A percentile compares a stretch with the other conserved stretches of the same genome.
phyloP scores from a whole-genome alignment of 2,797 vertebrate genomes.

The Eptatretus atami region DNA sequence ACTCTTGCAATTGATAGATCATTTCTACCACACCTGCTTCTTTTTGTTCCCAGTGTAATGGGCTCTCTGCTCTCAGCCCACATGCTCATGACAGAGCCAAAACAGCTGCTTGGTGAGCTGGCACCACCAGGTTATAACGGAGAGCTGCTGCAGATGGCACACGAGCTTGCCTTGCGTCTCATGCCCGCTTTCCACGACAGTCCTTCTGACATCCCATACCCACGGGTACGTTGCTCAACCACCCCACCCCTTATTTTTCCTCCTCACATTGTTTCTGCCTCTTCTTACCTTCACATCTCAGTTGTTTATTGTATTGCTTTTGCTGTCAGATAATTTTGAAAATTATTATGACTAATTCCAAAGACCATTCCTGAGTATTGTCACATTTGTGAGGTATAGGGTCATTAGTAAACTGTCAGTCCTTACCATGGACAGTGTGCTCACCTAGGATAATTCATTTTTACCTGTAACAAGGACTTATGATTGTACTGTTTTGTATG shows the following conservation, averaged over 20 bases:
- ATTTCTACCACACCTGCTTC: background rate
- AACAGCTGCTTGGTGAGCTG: conserved; percentile 68
- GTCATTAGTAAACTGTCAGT: too few relatives aligned
- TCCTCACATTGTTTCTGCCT: background rate
- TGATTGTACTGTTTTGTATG: too few relatives aligned
- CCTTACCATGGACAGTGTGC: too few relatives aligned
- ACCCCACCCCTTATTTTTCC: conserved; percentile 8
- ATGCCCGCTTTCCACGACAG: conserved; percentile 95
- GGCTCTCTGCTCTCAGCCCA: conserved; percentile 84
- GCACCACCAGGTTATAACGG: conserved; percentile 48
- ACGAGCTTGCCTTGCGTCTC: conserved; percentile 59
- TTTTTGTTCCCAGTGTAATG: conserved; percentile 27
- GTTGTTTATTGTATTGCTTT: background rate
- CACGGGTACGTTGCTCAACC: conserved; percentile 25
- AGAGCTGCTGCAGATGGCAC: conserved; percentile 65
- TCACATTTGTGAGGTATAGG: too few relatives aligned
- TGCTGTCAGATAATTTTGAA: background rate
- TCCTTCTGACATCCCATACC: conserved; percentile 70
- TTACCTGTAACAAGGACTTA: too few relatives aligned
- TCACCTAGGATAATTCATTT: too few relatives aligned
- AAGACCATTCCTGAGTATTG: too few relatives aligned
- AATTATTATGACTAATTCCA: too few relatives aligned
- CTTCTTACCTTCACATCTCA: background rate
- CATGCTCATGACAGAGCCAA: conserved; percentile 62
- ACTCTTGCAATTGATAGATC: too few relatives aligned